Evolutionary conservation across 2,113 vertebrate genomes (phyloP).

Genomic region (Thryonomys swinderianus): DNA sequence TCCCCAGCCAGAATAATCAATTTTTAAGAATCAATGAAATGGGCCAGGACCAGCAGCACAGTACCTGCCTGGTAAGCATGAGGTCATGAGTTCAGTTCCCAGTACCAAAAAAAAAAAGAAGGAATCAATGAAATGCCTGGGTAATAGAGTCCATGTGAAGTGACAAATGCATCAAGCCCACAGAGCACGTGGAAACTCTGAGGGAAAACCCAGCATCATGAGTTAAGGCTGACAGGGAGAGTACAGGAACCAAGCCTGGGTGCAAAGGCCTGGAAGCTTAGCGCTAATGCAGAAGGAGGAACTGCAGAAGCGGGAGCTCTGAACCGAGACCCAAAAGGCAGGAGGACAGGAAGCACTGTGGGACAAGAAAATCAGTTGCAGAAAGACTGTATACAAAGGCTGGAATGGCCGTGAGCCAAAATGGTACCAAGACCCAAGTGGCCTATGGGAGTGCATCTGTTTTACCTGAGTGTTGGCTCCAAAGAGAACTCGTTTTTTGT

Average conservation of each 20-base stretch:
- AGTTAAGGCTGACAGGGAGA: neutral
- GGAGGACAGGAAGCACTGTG: too few relatives aligned
- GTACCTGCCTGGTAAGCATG: too few relatives aligned
- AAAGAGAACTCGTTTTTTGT: too few relatives aligned
- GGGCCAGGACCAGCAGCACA: too few relatives aligned
- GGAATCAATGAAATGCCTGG: neutral
- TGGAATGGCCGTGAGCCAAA: neutral
- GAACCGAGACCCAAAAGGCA: neutral
- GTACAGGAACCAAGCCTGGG: neutral
- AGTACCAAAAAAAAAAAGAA: too few relatives aligned
- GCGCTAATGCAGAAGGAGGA: neutral
- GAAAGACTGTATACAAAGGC: neutral
- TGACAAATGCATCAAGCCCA: neutral
- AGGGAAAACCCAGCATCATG: neutral
- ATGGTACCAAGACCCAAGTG: neutral
- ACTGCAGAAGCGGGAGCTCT: neutral
- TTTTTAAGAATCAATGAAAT: conserved; percentile 1
- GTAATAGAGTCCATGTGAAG: neutral
- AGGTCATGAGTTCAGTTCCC: too few relatives aligned
- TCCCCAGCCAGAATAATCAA: too few relatives aligned
- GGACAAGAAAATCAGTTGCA: neutral
- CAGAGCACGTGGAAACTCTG: neutral
- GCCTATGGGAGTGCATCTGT: neutral
- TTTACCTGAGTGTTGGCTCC: neutral
- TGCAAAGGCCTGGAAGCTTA: neutral